Percentiles rank a stretch among this genome's conserved stretches.
Conservation (phyloP, 2,113 vertebrate genomes). For the Mesocricetus auratus region DNA sequence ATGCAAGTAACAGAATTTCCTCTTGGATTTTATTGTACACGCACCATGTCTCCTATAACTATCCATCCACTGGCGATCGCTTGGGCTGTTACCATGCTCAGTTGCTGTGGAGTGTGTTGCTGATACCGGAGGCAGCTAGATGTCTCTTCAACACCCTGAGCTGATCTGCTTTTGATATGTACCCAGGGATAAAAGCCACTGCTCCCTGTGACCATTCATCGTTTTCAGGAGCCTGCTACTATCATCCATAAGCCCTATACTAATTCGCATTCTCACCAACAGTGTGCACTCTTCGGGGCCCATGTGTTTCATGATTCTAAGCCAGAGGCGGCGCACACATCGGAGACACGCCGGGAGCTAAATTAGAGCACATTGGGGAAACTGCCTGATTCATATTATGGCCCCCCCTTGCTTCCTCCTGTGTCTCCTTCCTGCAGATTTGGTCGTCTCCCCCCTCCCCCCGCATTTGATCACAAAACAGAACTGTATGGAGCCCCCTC, state of each 20-base stretch:
- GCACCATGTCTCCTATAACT: not conserved
- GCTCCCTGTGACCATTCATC: too few species aligned
- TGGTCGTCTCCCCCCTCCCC: too few species aligned
- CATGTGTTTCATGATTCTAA: not conserved
- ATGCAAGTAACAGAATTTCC: not conserved
- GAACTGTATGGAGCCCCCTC: not conserved
- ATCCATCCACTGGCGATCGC: not conserved
- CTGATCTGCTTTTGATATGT: not conserved
- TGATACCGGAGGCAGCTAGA: not conserved
- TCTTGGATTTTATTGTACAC: not conserved
- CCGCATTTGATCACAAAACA: not conserved
- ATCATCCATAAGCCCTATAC: not conserved
- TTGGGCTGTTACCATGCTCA: too few species aligned
- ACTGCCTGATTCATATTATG: fast-evolving
- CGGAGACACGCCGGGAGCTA: not conserved
- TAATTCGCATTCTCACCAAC: not conserved
- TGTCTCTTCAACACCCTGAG: not conserved
- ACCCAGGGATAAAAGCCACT: not conserved
- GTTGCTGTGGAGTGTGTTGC: not conserved
- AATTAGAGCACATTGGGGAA: not conserved
- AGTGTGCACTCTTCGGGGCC: not conserved
- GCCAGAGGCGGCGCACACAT: not conserved
- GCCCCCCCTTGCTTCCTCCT: not conserved
- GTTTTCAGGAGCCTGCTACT: not conserved
- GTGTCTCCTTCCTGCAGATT: not conserved